Conservation (phyloP, 2,113 vertebrate genomes). For the Colistium nudipinnis region DNA sequence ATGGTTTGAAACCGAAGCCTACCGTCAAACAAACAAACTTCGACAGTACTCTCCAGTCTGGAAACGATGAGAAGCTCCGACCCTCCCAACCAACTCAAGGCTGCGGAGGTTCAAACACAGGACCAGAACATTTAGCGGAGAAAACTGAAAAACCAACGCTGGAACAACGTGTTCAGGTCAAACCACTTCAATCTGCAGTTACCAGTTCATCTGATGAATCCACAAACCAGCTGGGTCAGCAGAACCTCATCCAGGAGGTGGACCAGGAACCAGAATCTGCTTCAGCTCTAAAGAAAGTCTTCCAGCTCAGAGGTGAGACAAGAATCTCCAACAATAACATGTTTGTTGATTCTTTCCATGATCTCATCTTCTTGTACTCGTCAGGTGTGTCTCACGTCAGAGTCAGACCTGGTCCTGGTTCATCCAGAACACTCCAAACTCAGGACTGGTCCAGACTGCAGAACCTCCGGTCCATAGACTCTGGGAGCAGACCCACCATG, state of each 20-base stretch:
- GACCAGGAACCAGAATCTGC: background rate
- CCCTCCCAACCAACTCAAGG: background rate
- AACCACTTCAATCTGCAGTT: background rate
- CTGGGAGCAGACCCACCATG: background rate
- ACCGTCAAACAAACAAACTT: background rate
- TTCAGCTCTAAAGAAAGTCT: background rate
- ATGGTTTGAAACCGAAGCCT: conserved; percentile 1
- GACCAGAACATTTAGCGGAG: background rate
- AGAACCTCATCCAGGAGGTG: background rate
- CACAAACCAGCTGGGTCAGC: background rate
- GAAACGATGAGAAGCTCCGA: background rate
- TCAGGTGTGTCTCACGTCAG: background rate
- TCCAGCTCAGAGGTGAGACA: conserved; percentile 21
- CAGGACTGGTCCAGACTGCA: background rate
- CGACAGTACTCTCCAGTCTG: background rate
- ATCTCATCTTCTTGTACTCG: background rate
- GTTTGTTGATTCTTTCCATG: background rate
- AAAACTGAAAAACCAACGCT: background rate
- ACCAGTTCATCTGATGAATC: background rate
- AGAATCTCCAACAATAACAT: background rate
- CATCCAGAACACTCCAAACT: background rate
- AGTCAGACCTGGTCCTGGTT: background rate
- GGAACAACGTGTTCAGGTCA: background rate
- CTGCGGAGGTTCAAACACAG: background rate
- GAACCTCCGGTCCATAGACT: background rate